Base-by-base conservation (phyloP, 53 echinoderm and acorn worm genomes). In the Antedon mediterranea region DNA sequence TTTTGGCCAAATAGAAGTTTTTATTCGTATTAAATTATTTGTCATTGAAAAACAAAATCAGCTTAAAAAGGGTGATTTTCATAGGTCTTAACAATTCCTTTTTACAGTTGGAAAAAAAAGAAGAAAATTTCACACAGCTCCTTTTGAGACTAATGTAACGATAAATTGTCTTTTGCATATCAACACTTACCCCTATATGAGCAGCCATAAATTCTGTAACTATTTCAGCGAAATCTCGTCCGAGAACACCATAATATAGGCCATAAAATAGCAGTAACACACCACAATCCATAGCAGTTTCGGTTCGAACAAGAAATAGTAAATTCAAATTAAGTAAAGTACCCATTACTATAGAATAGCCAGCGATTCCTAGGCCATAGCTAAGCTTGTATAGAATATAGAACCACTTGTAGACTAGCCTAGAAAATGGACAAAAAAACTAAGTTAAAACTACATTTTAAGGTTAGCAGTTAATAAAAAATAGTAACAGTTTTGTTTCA, bases 191-290 rank as follows among this genome's bases (percentile, higher is more conserved):
- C 76, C 76, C 88, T 79, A 85, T 79, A 76, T 92, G 89, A 43
- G 95, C 78, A 26, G 95, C 95, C 95, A 95, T 95, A 27, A 87
- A 83, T 44, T 95, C 95, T 20, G 95, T 87, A 82, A 91, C 91
- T 33, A 95, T 95, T 74, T 95, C 95, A 28, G 95, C 95, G 87
- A 95, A 95, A 87, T 95, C 95, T 78, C 95, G 87, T 9, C 95
- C 94, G 18, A 94, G 83, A 28, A 91, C 94, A 30, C 94, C 95
- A 34, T 95, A 95, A 80, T 95, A 95, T 11, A 95, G 80, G 31
- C 95, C 95, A 72, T 95, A 95, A 78, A 94, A 94, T 33, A 91
- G 81, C 30, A 94, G 78, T 28, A 91, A 72, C 41, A 91, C 77
- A 15, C 91, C 90, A 83, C 83, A 89, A 81, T 89, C 91, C 84